A percentile compares a stretch with the other conserved stretches of the same genome.
Conservation (phyloP, 2,888 invertebrate genomes). For the Sinopyrophorus schimmeli region DNA sequence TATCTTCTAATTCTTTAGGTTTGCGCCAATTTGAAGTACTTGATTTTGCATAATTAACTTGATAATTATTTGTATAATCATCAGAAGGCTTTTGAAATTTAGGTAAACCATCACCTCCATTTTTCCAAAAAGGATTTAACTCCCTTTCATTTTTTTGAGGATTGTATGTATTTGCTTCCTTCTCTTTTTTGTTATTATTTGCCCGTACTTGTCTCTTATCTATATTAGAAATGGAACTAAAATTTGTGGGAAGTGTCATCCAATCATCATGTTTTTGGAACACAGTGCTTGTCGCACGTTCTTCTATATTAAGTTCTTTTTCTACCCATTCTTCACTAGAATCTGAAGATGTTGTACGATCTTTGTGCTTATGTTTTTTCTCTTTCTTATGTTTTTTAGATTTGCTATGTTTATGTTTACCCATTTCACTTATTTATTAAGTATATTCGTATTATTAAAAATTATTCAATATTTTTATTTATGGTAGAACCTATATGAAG, state of each 20-base stretch:
- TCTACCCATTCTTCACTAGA: slow-evolving; percentile 67
- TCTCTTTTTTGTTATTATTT: slow-evolving; percentile 58
- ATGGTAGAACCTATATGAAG: too few relatives aligned
- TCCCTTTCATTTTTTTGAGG: slow-evolving; percentile 75
- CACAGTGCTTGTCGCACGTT: slow-evolving; percentile 35
- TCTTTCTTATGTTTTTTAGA: slow-evolving; percentile 56
- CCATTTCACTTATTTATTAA: too few relatives aligned
- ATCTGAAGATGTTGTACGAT: slow-evolving; percentile 35
- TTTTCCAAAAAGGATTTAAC: slow-evolving; percentile 91
- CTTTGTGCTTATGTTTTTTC: slow-evolving; percentile 48
- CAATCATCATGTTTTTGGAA: slow-evolving; percentile 67
- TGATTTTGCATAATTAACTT: slow-evolving; percentile 32
- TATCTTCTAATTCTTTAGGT: not conserved
- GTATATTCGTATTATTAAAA: too few relatives aligned
- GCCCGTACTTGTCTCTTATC: slow-evolving; percentile 55
- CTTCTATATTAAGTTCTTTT: slow-evolving; percentile 46
- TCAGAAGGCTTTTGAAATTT: slow-evolving; percentile 56
- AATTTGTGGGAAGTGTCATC: slow-evolving; percentile 69
- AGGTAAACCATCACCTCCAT: slow-evolving; percentile 85
- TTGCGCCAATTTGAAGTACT: slow-evolving; percentile 27
- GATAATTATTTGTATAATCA: slow-evolving; percentile 52
- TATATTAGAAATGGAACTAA: slow-evolving; percentile 47
- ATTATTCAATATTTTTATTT: too few relatives aligned
- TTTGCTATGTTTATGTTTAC: slow-evolving; percentile 45
- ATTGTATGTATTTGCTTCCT: slow-evolving; percentile 64